Base-by-base conservation (phyloP, 2,888 invertebrate genomes). In the Sabatieria punctata region DNA sequence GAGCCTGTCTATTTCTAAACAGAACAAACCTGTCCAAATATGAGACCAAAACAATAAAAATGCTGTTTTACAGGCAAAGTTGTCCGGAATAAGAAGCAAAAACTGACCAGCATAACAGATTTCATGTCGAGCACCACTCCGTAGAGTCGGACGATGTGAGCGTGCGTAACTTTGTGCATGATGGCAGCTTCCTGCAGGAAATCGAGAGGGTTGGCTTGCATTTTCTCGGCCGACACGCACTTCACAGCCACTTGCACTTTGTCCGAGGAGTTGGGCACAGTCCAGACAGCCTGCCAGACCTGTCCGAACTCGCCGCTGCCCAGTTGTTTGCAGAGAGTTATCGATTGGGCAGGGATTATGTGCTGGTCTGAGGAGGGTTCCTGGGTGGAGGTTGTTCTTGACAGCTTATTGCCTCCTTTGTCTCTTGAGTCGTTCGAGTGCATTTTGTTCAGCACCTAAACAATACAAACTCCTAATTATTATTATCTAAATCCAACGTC, bases 251-350 rank as follows among this genome's bases (percentile, higher is more conserved):
- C 93, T 75, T 85, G 84, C 57, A 85, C 78, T 4, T n/a, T n/a
- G 8, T 41, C 21, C n/a, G 41, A 6, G 15, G 11, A 41, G 38
- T 38, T 38, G 8, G 8, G 30, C 30, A 15, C 8, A 8, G 30
- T 30, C 38, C 38, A 38, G 15, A 38, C 82, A 2, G 91, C 95
- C 69, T 91, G 93, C 65, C 91, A 91, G 0, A 97, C 95, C 15
- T 88, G 83, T 3, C 95, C 95, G 71, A 97, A 97, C 68, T 97
- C 93, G 15, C 97, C 95, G 59, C 81, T 82, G 25, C 95, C 95
- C 47, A 97, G 72, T 64, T 88, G 86, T 65, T 91, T 89, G 65
- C 86, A 86, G 41, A 91, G 81, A 49, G 82, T 80, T 59, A 93
- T 86, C 54, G 84, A 80, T 60, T 88, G 86, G 27, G 84, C 80